Evolutionary conservation across 2,113 vertebrate species (phyloP).

Genomic region (Gymnocephalus cernua): DNA sequence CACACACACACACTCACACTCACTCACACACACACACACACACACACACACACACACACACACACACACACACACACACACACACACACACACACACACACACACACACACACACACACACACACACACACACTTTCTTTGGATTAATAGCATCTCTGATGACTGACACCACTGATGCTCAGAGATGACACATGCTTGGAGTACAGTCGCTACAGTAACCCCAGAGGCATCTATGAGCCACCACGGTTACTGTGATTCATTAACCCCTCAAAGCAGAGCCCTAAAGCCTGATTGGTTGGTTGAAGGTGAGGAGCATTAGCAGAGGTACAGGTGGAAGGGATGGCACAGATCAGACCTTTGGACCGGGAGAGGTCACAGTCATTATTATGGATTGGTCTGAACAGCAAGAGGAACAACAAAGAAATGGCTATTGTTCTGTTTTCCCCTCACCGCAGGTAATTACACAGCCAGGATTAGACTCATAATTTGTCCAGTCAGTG

Average conservation of each 20-base stretch:
- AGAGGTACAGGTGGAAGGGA: constrained; percentile 19
- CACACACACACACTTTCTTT: constrained; percentile 23
- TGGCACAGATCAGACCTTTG: background rate
- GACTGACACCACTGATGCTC: constrained; percentile 53
- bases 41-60: constrained; percentile 22
- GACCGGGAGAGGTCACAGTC: background rate
- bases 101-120: background rate
- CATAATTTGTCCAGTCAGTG: background rate
- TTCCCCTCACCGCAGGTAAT: background rate
- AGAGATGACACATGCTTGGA: constrained; percentile 43
- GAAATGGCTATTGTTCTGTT: constrained; percentile 20
- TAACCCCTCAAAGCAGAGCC: constrained; percentile 32
- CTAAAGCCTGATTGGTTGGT: constrained; percentile 4
- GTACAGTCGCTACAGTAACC: constrained; percentile 35
- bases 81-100: background rate
- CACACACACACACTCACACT: background rate
- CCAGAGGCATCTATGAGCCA: constrained; percentile 36
- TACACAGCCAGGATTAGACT: background rate
- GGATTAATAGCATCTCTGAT: constrained; percentile 28
- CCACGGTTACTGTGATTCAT: constrained; percentile 39
- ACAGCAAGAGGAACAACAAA: background rate
- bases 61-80: constrained; percentile 21
- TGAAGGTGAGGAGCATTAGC: constrained; percentile 6
- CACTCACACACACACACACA: constrained; percentile 2
- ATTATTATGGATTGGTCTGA: background rate